These are phyloP conservation scores for Tromatobia lineatoria DNA, from an alignment of 2,888 invertebrate species.

Conservation along the genomic window DNA sequence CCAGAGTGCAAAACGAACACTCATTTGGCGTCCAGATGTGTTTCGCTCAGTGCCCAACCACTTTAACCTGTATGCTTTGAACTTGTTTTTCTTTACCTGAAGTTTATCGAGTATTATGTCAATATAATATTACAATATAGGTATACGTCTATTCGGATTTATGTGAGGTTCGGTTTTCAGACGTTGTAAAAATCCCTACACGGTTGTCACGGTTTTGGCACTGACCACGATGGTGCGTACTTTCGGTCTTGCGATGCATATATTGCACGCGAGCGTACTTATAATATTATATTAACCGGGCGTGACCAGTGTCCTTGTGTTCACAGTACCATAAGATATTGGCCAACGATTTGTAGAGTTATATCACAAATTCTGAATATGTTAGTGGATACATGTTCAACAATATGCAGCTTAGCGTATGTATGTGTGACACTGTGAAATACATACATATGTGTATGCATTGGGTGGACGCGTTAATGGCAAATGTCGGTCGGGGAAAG, in stretches of 20 bases:
- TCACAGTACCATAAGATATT: slow-evolving; percentile 23
- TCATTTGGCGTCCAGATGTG: slow-evolving; percentile 8
- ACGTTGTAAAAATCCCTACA: slow-evolving; percentile 22
- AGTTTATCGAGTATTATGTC: not conserved
- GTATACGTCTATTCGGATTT: not conserved
- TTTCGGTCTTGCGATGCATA: slow-evolving; percentile 22
- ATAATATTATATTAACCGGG: slow-evolving; percentile 34
- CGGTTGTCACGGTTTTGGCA: slow-evolving; percentile 6
- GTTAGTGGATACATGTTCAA: not conserved
- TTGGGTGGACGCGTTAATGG: slow-evolving; percentile 48
- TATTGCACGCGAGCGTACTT: not conserved
- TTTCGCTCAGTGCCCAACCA: not conserved
- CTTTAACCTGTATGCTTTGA: slow-evolving; percentile 17
- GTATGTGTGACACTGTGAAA: not conserved
- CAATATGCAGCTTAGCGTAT: not conserved
- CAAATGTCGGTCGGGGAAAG: slow-evolving; percentile 62
- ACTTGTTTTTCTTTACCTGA: slow-evolving; percentile 8
- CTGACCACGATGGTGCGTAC: slow-evolving; percentile 17
- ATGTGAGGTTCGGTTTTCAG: slow-evolving; percentile 30
- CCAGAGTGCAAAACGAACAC: not conserved
- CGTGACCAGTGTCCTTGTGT: slow-evolving; percentile 50
- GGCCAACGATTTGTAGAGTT: slow-evolving; percentile 41
- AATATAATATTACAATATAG: not conserved
- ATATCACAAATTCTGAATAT: not conserved
- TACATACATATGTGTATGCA: not conserved